A percentile compares a stretch with the other conserved stretches of the same genome.
Conservation (phyloP, 2,113 vertebrate genomes). For the Calonectris borealis region DNA sequence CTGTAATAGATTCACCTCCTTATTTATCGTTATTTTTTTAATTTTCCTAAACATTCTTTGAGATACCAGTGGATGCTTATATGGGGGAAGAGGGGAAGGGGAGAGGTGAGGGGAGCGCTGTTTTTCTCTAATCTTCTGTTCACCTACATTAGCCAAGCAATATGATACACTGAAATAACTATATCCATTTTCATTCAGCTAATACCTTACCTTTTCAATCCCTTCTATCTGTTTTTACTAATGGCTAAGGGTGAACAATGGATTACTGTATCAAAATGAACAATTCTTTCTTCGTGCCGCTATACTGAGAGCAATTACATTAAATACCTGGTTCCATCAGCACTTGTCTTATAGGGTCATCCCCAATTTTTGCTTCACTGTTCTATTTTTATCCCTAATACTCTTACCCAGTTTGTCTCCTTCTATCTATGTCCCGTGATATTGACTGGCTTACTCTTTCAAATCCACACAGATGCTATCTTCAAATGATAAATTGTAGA, state of each 20-base stretch:
- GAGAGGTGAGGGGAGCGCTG: neutral
- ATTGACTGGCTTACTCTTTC: slow-evolving; percentile 64
- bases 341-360: neutral
- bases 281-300: neutral
- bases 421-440: slow-evolving; percentile 47
- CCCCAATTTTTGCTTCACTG: neutral
- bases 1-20: neutral
- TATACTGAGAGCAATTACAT: slow-evolving; percentile 42
- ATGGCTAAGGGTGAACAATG: slow-evolving; percentile 28
- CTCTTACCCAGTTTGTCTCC: slow-evolving; percentile 30
- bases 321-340: slow-evolving; percentile 25
- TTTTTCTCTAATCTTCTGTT: neutral
- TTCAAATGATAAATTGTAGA: slow-evolving; percentile 76
- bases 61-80: neutral
- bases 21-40: neutral
- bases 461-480: slow-evolving; percentile 81
- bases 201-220: neutral
- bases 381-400: slow-evolving; percentile 54
- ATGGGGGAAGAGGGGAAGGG: neutral
- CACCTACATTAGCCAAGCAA: neutral
- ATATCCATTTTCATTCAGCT: slow-evolving; percentile 6
- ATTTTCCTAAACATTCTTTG: neutral
- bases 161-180: neutral
- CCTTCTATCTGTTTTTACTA: slow-evolving; percentile 24
- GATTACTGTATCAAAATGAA: slow-evolving; percentile 35